Evolutionary conservation across 2,888 invertebrate species (phyloP).

Genomic region (Molorchus minor): DNA sequence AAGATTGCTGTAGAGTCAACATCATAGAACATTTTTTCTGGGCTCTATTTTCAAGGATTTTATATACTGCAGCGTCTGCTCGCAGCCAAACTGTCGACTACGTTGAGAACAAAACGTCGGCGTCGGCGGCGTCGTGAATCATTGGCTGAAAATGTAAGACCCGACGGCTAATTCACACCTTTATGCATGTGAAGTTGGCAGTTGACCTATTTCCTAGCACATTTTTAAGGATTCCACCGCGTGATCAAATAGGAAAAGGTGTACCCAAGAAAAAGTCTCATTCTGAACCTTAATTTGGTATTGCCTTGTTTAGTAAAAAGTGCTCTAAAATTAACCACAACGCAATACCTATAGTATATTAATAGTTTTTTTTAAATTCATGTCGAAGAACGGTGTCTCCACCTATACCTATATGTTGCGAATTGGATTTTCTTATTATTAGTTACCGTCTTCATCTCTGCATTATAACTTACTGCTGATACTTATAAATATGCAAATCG

Average conservation of each 20-base stretch:
- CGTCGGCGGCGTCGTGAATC: not conserved
- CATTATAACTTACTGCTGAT: constrained; percentile 26
- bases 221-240: not conserved
- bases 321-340: no score
- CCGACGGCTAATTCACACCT: constrained; percentile 1
- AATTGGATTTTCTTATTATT: no score
- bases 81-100: not conserved
- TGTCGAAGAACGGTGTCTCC: no score
- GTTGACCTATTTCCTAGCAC: constrained; percentile 1
- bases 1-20: no score
- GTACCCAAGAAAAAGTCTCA: not conserved
- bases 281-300: no score
- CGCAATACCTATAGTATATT: no score
- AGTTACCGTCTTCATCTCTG: no score
- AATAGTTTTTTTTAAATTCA: no score
- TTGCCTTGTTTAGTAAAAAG: no score
- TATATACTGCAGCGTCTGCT: not conserved
- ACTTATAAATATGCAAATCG: constrained; percentile 37
- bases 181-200: not conserved
- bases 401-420: no score
- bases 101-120: not conserved
- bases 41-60: no score
- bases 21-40: no score
- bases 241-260: not conserved
- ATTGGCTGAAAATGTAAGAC: not conserved